A percentile compares a stretch with the other conserved stretches of the same genome.
Evolutionary conservation across 2,797 vertebrate species (phyloP).

Genomic region (Tapirus indicus): DNA sequence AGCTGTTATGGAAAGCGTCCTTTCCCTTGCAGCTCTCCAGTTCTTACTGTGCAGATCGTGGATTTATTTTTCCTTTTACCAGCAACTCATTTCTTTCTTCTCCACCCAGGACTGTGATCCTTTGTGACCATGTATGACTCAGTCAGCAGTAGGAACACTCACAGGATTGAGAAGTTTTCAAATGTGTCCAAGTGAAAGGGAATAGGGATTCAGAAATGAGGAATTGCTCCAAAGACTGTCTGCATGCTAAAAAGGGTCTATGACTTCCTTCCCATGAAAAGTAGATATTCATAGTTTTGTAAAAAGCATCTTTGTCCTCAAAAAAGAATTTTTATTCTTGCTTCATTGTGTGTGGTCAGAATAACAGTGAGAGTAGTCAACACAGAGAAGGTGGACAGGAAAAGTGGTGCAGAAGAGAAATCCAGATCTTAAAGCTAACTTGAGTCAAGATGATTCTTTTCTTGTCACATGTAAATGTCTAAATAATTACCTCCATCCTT

Average conservation of each 20-base stretch:
- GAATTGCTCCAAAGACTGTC: slow-evolving; percentile 26
- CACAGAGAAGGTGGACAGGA: not conserved
- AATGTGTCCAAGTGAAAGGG: slow-evolving; percentile 49
- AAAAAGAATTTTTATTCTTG: slow-evolving; percentile 63
- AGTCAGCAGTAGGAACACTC: slow-evolving; percentile 58
- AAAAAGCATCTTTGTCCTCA: slow-evolving; percentile 78
- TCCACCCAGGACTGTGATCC: slow-evolving; percentile 65
- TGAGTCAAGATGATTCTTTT: not conserved
- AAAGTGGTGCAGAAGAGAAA: not conserved
- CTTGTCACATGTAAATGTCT: not conserved
- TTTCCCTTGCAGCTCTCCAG: slow-evolving; percentile 70
- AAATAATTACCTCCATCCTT: not conserved
- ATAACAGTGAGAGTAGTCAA: slow-evolving; percentile 57
- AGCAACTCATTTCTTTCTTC: slow-evolving; percentile 66
- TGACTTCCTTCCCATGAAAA: slow-evolving; percentile 74
- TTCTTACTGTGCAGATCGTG: slow-evolving; percentile 67
- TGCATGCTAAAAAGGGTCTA: slow-evolving; percentile 51
- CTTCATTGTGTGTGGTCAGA: slow-evolving; percentile 65
- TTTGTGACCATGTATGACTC: slow-evolving; percentile 76
- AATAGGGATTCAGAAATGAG: not conserved
- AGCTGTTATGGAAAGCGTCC: slow-evolving; percentile 11
- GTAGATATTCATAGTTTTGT: slow-evolving; percentile 71
- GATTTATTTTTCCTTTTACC: slow-evolving; percentile 64
- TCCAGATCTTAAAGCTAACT: not conserved
- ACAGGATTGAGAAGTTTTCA: slow-evolving; percentile 55